These are phyloP conservation scores for Myiotriccus ornatus DNA, from an alignment of 2,797 vertebrate species.

Conservation along the genomic window DNA sequence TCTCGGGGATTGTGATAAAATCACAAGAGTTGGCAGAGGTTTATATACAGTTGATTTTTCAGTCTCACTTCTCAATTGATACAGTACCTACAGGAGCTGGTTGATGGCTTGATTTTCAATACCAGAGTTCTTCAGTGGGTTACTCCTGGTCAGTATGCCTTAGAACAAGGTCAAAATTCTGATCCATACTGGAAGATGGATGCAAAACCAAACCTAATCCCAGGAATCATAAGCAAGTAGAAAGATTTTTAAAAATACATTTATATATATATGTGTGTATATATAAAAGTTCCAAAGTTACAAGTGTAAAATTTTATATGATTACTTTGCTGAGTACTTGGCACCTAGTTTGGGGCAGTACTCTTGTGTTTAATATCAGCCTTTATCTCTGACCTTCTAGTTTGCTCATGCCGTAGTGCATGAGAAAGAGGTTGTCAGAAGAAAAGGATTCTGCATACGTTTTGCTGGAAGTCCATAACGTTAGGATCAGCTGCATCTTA, in stretches of 20 bases:
- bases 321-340: not conserved
- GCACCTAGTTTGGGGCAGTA: not conserved
- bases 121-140: not conserved
- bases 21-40: not conserved
- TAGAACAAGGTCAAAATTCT: not conserved
- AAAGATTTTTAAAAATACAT: not conserved
- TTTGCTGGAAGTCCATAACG: not conserved
- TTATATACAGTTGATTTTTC: not conserved
- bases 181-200: not conserved
- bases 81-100: not conserved
- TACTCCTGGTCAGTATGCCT: not conserved
- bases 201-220: not conserved
- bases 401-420: not conserved
- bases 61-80: not conserved
- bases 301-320: not conserved
- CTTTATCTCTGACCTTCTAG: not conserved
- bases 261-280: not conserved
- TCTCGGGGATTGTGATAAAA: not conserved
- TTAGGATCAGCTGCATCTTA: not conserved
- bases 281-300: not conserved
- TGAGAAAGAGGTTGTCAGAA: not conserved
- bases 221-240: not conserved
- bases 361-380: not conserved
- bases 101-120: not conserved
- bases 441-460: not conserved